Evolutionary conservation across 2,797 vertebrate species (phyloP).

Genomic region (Chaetodon trifasciatus): DNA sequence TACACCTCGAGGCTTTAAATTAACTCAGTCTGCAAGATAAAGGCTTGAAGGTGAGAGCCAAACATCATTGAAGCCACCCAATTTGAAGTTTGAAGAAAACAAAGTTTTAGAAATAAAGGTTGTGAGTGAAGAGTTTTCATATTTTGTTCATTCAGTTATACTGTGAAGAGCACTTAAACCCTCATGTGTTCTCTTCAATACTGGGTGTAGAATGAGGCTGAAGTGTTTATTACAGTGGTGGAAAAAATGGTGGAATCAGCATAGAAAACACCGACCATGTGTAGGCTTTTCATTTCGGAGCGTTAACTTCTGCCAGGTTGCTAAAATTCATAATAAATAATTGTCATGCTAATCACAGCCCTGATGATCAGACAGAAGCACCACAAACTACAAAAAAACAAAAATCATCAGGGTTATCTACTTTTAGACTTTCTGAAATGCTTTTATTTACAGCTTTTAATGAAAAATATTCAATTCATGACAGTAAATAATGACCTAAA

Average conservation of each 20-base stretch:
- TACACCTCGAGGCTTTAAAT: too few species aligned
- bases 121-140: background rate
- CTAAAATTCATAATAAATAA: background rate
- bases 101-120: background rate
- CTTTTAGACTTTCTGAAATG: too few species aligned
- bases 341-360: background rate
- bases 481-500: too few species aligned
- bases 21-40: background rate
- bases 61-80: background rate
- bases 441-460: too few species aligned
- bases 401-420: background rate
- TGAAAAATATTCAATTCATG: too few species aligned
- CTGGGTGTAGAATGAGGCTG: too few species aligned
- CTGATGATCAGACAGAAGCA: background rate
- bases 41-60: background rate
- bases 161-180: background rate
- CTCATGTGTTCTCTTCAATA: background rate
- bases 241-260: background rate
- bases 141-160: background rate
- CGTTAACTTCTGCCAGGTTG: background rate
- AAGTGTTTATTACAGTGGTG: background rate
- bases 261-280: background rate
- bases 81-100: background rate
- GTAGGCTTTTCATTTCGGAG: background rate
- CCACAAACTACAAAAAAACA: background rate